Base-by-base conservation (phyloP, 1,140 invertebrate species). In the Mamestra configurata region DNA sequence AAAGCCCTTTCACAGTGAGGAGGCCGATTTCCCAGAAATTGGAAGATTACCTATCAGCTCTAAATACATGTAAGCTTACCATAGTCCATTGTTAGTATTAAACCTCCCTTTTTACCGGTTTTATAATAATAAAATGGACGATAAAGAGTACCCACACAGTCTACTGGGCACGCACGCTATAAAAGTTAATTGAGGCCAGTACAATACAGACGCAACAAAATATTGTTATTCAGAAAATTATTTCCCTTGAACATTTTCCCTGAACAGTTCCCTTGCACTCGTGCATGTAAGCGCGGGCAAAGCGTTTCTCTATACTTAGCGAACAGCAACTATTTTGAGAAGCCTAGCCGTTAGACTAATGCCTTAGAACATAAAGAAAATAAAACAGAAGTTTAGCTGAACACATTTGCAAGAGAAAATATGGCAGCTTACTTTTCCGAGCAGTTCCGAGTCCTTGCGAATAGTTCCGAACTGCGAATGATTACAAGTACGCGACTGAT, bases 121-220 rank as follows among this genome's bases (percentile, higher is more conserved):
- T 55, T 37, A 64, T 4, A 37, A 64, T 20, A 64, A 64, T 18
- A 8, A 20, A 37, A 40, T 11, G n/a, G 18, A 20, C 18, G 13
- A 15, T 35, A 18, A 37, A 27, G 5, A 18, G 46, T 51, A 51
- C 18, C 27, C 15, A 31, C 57, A 18, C 57, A 61, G 4, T 64
- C 6, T 66, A 66, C 61, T 20, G 35, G 40, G 61, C 61, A 66
- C 59, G n/a, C 59, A 64, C 35, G 18, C n/a, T 31, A n/a, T 66
- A 5, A 66, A 40, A 40, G n/a, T 43, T 66, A 40, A 66, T 66
- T 66, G 61, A 10, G 59, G 61, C 8, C 18, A 66, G 35, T 8
- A 66, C 18, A 59, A 57, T 31, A 59, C 24, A 40, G 10, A 66
- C 20, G 40, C 57, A 66, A 18, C 18, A 57, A 40, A 40, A 40